Percentiles rank a stretch among this genome's conserved stretches.
Conservation (phyloP, 2,888 invertebrate genomes). For the Bombylius discolor region DNA sequence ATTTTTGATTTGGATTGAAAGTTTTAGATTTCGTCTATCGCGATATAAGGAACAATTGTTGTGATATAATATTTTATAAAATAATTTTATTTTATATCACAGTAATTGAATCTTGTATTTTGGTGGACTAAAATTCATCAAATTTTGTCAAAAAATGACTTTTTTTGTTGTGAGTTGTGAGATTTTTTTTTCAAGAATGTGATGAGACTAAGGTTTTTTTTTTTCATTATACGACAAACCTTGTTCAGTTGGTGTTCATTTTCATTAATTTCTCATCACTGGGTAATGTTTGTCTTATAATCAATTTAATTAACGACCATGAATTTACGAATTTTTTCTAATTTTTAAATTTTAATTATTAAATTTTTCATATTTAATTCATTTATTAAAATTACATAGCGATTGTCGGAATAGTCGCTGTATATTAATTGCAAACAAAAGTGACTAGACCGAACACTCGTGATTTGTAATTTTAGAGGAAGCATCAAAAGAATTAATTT, state of each 20-base stretch:
- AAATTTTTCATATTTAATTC: too few species aligned
- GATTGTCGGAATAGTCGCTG: conserved; percentile 36
- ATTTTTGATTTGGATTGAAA: too few species aligned
- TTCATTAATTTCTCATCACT: conserved; percentile 8
- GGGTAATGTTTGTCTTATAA: conserved; percentile 13
- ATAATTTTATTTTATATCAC: conserved; percentile 21
- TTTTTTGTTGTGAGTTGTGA: too few species aligned
- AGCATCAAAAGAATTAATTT: too few species aligned
- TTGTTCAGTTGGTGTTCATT: conserved; percentile 24
- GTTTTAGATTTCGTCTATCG: too few species aligned
- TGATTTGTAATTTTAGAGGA: conserved; percentile 33
- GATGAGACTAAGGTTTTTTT: not conserved
- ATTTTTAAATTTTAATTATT: too few species aligned
- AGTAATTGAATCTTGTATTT: conserved; percentile 33
- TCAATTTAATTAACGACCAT: not conserved
- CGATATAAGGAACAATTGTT: conserved; percentile 27
- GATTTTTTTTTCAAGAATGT: too few species aligned
- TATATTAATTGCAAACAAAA: conserved; percentile 15
- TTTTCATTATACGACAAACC: conserved; percentile 28
- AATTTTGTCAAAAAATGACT: too few species aligned
- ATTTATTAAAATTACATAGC: conserved; percentile 36
- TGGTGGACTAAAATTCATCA: not conserved
- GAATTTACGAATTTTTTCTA: too few species aligned
- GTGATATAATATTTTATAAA: conserved; percentile 23
- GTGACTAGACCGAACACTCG: conserved; percentile 39